These are phyloP conservation scores for Trissonchulus latispiculum DNA, from an alignment of 2,888 invertebrate genomes.

Conservation along the genomic window DNA sequence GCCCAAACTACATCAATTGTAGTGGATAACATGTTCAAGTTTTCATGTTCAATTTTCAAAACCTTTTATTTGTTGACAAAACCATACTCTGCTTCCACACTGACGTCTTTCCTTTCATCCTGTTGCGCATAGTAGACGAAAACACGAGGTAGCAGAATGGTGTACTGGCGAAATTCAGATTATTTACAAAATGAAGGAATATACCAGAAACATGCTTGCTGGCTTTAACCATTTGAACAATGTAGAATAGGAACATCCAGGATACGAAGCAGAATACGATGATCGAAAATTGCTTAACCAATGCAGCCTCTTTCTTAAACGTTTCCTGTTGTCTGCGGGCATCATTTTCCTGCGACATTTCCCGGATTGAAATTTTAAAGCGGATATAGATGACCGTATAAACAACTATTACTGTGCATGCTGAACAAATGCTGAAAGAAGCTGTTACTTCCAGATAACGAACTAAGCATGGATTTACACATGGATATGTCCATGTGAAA, in stretches of 20 bases:
- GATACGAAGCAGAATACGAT: background rate
- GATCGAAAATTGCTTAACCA: background rate
- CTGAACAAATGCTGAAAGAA: background rate
- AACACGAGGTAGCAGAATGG: background rate
- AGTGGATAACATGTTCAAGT: no score
- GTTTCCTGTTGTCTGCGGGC: background rate
- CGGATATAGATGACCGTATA: background rate
- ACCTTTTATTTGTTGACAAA: no score
- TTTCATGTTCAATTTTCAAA: no score
- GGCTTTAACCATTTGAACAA: background rate
- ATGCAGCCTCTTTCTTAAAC: background rate
- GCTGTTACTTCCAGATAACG: background rate
- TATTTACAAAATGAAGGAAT: background rate
- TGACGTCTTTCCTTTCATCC: no score
- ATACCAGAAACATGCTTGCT: background rate
- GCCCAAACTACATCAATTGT: no score
- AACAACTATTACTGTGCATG: background rate
- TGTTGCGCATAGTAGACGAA: background rate
- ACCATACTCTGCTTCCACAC: no score
- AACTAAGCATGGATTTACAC: background rate
- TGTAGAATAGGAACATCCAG: background rate
- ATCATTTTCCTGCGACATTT: background rate
- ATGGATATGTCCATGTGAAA: background rate
- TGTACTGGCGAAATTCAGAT: background rate
- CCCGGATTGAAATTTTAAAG: background rate